Base-by-base conservation (phyloP, 2,888 invertebrate genomes). In the Epinotia bilunana region DNA sequence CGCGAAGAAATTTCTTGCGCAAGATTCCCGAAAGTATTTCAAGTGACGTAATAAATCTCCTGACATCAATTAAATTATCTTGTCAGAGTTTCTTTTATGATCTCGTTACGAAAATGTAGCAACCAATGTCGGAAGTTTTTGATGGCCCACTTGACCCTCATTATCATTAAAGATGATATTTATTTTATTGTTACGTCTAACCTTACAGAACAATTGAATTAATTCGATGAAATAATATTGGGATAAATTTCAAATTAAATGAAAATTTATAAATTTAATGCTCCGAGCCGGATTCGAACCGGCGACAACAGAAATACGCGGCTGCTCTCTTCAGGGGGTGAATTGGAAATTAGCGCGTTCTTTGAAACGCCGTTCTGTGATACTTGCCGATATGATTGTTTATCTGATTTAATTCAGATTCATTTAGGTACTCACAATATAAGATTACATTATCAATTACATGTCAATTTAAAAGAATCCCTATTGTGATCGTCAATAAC, bases 61-160 rank as follows among this genome's bases (percentile, higher is more conserved):
- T 43, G 20, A 49, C 64, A 60, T 73, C 53, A 65, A 72, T 46
- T 46, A 64, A 64, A 72, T 65, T 72, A 53, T 28, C 61, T 62
- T 73, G 43, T 62, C 67, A 39, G 67, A 61, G 61, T 62, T 73
- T 62, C 68, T 73, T 68, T 68, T 62, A 68, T 43, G 55, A 39
- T 23, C 57, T 60, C 72, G 65, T 65, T 67, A 61, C 60, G 58
- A 60, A 64, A 72, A 60, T 72, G 58, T 73, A 62, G 11, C 55
- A 43, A 28, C 62, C 39, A 61, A 61, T 46, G 57, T 60, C 55
- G 68, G 73, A 69, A 62, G 61, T 46, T 55, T 53, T 68, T 62
- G 18, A 68, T 68, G 28, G 43, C n/a, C 12, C 55, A 68, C 62
- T 62, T 62, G 62, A 73, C 68, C 68, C 68, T 68, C 55, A 62